These are phyloP conservation scores for Trematocara macrostoma DNA, from an alignment of 2,113 vertebrate species.

Conservation along the genomic window DNA sequence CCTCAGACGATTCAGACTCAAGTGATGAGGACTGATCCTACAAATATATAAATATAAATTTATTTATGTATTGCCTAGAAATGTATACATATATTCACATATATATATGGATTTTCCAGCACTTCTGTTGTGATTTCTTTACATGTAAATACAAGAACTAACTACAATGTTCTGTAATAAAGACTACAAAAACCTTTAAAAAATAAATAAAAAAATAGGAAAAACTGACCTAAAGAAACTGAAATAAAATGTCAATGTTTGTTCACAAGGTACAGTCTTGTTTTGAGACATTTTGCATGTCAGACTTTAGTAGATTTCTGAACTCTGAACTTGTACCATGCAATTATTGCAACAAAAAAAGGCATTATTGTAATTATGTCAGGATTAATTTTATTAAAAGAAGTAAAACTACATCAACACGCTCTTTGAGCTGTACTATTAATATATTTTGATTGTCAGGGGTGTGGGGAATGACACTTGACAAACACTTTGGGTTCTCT, in stretches of 20 bases:
- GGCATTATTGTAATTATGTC: slow-evolving; percentile 98
- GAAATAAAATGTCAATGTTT: slow-evolving; percentile 91
- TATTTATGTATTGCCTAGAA: slow-evolving; percentile 79
- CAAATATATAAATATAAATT: slow-evolving; percentile 71
- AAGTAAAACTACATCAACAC: slow-evolving; percentile 78
- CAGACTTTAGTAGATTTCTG: slow-evolving; percentile 89
- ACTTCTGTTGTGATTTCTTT: slow-evolving; percentile 90
- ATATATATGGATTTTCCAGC: slow-evolving; percentile 81
- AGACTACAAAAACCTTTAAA: slow-evolving; percentile 60
- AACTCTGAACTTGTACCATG: slow-evolving; percentile 93
- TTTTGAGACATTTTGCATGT: slow-evolving; percentile 99
- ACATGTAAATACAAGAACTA: slow-evolving; percentile 91
- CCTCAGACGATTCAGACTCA: slow-evolving; percentile 90
- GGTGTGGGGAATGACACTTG: slow-evolving; percentile 72
- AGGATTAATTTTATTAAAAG: slow-evolving; percentile 97
- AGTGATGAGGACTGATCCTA: slow-evolving; percentile 90
- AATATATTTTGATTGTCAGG: slow-evolving; percentile 98
- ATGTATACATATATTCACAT: slow-evolving; percentile 76
- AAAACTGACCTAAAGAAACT: slow-evolving; percentile 72
- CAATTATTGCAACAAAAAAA: slow-evolving; percentile 87
- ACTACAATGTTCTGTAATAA: slow-evolving; percentile 90
- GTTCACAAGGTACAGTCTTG: slow-evolving; percentile 94
- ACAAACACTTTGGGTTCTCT: slow-evolving; percentile 93
- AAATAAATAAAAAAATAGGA: slow-evolving; percentile 1
- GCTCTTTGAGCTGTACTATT: slow-evolving; percentile 97